Evolutionary conservation across 2,113 vertebrate species (phyloP), one percentile per base, ranked within the genome.

Genomic region (Caranx ignobilis): DNA sequence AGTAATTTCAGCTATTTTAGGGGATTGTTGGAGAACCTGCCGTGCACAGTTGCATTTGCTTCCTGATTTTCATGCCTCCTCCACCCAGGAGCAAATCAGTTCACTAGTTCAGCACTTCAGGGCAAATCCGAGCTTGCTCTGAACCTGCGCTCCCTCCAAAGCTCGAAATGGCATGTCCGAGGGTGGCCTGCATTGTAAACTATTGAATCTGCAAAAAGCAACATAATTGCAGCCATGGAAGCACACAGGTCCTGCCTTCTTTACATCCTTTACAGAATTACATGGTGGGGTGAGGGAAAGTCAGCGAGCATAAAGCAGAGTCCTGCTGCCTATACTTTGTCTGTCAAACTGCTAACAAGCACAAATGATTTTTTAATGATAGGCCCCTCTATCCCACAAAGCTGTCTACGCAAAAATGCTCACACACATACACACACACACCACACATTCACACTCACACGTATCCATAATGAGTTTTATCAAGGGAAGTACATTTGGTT

Each of bases 351-450:
- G 88, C 90, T 93, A 93, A 93, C 91, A 94, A 94, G 89, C 90
- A 81, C 88, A 92, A 92, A 93, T 93, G 86, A 92, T 89, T 93
- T 92, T 92, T 92, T 94, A 92, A 93, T 91, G 90, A 92, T 84
- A 90, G 88, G 87, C 80, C 82, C 79, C 91, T 87, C 75, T 82
- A 86, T 89, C 88, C 89, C 77, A 88, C 89, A 86, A 89, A 88
- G 79, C 88, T 83, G 82, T 82, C 88, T 82, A 62, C 79, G 81
- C 77, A 77, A 88, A 87, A 86, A 88, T 74, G 69, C 69, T 63
- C 43, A 41, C 26, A 77, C 16, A 6, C 39, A 3, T 21, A 43
- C 68, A 68, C 55, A 69, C 21, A 59, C 75, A 80, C 63, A 52
- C 11, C 76, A 31, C 67, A 55, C 52, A 57, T 65, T 71, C 35